phyloP scores from a whole-genome alignment of 2,113 vertebrate species.

The Electrona antarctica region DNA sequence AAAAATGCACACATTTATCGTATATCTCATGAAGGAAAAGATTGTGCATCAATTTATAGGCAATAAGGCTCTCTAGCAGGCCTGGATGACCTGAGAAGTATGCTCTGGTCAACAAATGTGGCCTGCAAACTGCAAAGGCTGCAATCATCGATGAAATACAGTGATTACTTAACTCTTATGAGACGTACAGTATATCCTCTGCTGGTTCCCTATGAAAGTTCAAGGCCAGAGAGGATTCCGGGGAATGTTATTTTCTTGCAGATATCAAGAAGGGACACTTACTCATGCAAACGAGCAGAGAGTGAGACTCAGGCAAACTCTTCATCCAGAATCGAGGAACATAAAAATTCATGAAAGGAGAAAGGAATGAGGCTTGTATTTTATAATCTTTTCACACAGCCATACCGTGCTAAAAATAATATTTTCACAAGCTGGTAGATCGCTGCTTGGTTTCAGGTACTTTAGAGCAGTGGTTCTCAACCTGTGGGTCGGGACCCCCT shows the following conservation, averaged over 20 bases:
- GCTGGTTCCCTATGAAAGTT: slow-evolving; percentile 16
- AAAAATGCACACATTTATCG: too few relatives aligned
- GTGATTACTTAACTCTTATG: slow-evolving; percentile 3
- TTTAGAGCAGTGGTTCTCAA: background rate
- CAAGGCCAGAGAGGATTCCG: slow-evolving; percentile 23
- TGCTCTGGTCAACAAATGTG: slow-evolving; percentile 15
- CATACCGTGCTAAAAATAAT: slow-evolving; percentile 4
- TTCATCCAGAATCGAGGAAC: slow-evolving; percentile 41
- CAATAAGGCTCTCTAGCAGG: slow-evolving; percentile 9
- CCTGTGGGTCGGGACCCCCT: too few relatives aligned
- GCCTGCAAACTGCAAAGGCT: too few relatives aligned
- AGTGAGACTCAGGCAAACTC: slow-evolving; percentile 37
- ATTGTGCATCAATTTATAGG: slow-evolving; percentile 9
- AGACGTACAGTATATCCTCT: slow-evolving; percentile 11
- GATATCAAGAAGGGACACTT: slow-evolving; percentile 29
- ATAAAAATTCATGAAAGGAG: slow-evolving; percentile 52
- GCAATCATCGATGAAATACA: slow-evolving; percentile 33
- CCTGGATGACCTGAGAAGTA: background rate
- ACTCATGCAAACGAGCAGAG: slow-evolving; percentile 39
- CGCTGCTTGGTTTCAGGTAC: background rate
- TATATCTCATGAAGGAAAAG: slow-evolving; percentile 7
- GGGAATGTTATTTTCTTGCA: slow-evolving; percentile 41
- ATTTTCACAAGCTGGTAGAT: slow-evolving; percentile 12
- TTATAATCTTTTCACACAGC: slow-evolving; percentile 32
- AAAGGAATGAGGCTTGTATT: slow-evolving; percentile 25